phyloP scores from a whole-genome alignment of 1,140 invertebrate species.

The Philaenus spumarius region DNA sequence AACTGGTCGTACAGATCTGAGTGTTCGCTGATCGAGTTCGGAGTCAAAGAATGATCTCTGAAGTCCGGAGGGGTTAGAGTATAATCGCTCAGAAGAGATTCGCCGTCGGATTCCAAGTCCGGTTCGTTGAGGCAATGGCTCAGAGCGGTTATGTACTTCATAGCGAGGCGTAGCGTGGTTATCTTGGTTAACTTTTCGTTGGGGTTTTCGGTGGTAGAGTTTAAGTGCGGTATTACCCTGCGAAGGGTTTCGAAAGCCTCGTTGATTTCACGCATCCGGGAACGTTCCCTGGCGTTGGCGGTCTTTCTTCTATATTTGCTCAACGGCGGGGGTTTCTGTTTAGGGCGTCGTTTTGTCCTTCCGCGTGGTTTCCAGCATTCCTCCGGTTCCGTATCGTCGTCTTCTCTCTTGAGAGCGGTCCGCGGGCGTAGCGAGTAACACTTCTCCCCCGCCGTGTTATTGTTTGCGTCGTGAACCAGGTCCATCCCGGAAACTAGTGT shows the following conservation, averaged over 20 bases:
- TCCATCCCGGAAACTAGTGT: background rate
- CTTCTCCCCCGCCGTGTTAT: conserved; percentile 27
- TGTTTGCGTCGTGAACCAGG: conserved; percentile 36
- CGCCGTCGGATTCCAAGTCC: conserved; percentile 22
- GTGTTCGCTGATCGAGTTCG: conserved; percentile 10
- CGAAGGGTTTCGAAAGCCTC: conserved; percentile 74
- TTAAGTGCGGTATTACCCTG: conserved; percentile 55
- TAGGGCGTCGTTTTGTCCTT: conserved; percentile 41
- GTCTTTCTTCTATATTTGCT: conserved; percentile 86
- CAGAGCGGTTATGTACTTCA: conserved; percentile 78
- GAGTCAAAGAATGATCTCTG: conserved; percentile 14
- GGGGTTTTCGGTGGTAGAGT: conserved; percentile 5
- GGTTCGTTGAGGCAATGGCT: conserved; percentile 36
- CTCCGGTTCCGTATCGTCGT: conserved; percentile 26
- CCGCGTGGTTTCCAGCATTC: conserved; percentile 22
- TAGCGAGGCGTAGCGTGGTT: conserved; percentile 73
- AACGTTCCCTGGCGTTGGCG: conserved; percentile 79
- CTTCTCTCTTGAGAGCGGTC: conserved; percentile 20
- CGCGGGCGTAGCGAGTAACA: conserved; percentile 28
- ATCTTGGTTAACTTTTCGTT: conserved; percentile 80
- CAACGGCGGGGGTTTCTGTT: conserved; percentile 68
- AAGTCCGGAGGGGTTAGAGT: background rate
- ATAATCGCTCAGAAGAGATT: conserved; percentile 17
- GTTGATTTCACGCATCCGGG: conserved; percentile 84
- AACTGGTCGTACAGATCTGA: conserved; percentile 18